Percentiles rank a stretch among this genome's conserved stretches.
phyloP scores from a whole-genome alignment of 2,888 invertebrate genomes.

The Nasonovia ribisnigri region DNA sequence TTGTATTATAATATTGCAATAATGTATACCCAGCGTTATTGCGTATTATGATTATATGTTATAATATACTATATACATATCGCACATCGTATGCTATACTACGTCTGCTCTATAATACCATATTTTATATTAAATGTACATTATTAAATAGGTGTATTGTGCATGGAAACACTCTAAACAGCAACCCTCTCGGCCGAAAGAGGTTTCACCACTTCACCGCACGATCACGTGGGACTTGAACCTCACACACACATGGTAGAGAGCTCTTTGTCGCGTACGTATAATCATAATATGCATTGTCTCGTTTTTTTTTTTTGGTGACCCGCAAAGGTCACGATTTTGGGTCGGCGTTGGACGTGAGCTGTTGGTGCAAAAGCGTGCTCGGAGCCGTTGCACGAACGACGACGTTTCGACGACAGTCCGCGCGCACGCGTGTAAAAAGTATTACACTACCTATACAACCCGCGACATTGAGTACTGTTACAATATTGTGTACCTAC shows the following conservation, averaged over 20 bases:
- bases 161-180: background rate
- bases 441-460: background rate
- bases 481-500: background rate
- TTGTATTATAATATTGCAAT: background rate
- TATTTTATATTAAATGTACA: background rate
- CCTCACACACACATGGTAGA: background rate
- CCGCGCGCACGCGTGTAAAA: background rate
- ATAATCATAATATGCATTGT: background rate
- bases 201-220: constrained; percentile 1
- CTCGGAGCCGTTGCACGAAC: constrained; percentile 14
- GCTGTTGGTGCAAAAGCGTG: constrained; percentile 4
- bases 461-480: background rate
- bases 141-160: background rate
- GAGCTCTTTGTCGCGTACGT: background rate
- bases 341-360: background rate
- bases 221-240: no score
- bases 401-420: background rate
- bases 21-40: background rate
- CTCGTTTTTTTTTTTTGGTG: background rate
- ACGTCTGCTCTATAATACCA: no score
- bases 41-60: no score
- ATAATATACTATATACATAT: background rate
- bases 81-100: no score
- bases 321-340: constrained; percentile 9
- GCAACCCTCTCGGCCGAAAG: constrained; percentile 12